Conservation (phyloP, 2,888 invertebrate genomes). For the Lobophora halterata region DNA sequence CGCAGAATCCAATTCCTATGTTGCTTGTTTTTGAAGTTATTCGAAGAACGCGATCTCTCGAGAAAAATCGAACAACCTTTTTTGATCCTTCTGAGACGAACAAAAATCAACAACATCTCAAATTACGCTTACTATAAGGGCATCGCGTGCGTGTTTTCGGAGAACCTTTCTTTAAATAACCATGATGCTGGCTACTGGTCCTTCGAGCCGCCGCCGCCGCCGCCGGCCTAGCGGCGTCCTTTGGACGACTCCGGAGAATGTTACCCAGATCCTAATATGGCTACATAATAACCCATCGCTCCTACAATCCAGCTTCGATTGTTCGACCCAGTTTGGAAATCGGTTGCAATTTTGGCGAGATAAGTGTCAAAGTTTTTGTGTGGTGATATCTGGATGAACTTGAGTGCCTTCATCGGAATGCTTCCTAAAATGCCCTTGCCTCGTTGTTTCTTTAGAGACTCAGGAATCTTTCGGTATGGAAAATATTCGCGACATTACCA, state of each 20-base stretch:
- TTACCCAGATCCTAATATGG: constrained; percentile 65
- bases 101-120: constrained; percentile 53
- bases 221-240: constrained; percentile 73
- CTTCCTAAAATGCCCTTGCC: constrained; percentile 14
- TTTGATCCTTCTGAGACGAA: too few species aligned
- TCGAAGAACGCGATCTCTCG: constrained; percentile 12
- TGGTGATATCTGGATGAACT: constrained; percentile 13
- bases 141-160: constrained; percentile 67
- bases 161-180: constrained; percentile 67
- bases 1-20: too few species aligned
- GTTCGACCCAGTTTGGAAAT: constrained; percentile 72
- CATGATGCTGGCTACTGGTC: constrained; percentile 55
- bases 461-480: background rate
- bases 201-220: constrained; percentile 24
- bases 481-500: constrained; percentile 7
- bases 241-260: constrained; percentile 62
- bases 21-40: background rate
- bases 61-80: constrained; percentile 25
- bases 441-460: constrained; percentile 1
- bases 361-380: constrained; percentile 29
- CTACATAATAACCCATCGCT: constrained; percentile 64
- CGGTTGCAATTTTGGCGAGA: constrained; percentile 52
- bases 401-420: constrained; percentile 10
- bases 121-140: constrained; percentile 59
- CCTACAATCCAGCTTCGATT: constrained; percentile 61